phyloP scores from a whole-genome alignment of 2,888 invertebrate genomes.

The Eulithis testata region DNA sequence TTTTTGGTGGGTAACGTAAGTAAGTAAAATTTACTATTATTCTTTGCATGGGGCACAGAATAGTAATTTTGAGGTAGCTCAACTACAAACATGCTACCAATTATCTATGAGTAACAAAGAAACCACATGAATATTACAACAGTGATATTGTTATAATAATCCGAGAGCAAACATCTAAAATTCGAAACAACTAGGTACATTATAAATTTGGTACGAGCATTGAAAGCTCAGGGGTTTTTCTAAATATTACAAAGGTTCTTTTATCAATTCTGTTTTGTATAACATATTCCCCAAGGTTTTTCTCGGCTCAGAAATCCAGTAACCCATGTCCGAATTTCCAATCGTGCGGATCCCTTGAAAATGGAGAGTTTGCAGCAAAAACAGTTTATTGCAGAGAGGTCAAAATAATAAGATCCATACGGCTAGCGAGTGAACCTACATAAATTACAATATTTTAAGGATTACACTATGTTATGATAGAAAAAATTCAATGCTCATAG shows the following conservation, averaged over 20 bases:
- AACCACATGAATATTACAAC: no score
- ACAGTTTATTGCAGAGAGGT: conserved; percentile 45
- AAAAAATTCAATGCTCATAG: conserved; percentile 17
- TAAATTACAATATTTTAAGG: conserved; percentile 53
- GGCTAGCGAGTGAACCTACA: conserved; percentile 47
- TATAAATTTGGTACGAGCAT: background rate
- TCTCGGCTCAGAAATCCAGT: background rate
- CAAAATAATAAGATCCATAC: conserved; percentile 48
- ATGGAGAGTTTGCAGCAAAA: conserved; percentile 33
- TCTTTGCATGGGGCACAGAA: no score
- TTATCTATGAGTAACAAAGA: no score
- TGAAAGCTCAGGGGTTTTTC: background rate
- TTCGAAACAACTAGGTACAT: background rate
- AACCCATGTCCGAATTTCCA: conserved; percentile 4
- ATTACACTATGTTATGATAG: conserved; percentile 23
- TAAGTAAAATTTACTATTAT: no score
- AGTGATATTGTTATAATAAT: no score
- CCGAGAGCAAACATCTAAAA: no score
- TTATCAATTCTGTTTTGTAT: conserved; percentile 1
- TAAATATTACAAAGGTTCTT: background rate
- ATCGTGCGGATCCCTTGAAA: conserved; percentile 14
- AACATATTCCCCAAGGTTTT: background rate
- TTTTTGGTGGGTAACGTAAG: no score
- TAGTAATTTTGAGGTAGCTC: no score
- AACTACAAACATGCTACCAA: no score